Conservation (phyloP, 2,888 invertebrate species). For the Stenodema calcarata region DNA sequence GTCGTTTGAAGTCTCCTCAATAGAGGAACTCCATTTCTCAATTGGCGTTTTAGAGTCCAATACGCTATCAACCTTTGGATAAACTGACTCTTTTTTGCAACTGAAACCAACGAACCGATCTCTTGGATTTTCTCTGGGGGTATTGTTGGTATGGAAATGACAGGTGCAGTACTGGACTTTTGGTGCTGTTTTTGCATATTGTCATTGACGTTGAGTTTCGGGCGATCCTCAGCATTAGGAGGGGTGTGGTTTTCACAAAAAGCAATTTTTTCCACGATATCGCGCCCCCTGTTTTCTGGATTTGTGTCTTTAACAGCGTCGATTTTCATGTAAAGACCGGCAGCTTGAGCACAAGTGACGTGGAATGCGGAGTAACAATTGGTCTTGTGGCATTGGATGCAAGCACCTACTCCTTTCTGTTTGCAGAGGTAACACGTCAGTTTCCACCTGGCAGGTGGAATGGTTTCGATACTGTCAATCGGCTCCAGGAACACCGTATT, state of each 20-base stretch:
- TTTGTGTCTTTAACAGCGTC: conserved; percentile 76
- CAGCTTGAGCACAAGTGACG: conserved; percentile 98
- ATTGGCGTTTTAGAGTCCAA: conserved; percentile 96
- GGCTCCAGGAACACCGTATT: conserved; percentile 97
- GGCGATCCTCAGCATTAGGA: conserved; percentile 65
- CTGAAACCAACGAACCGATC: conserved; percentile 78
- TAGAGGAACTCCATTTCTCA: conserved; percentile 93
- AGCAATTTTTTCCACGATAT: conserved; percentile 92
- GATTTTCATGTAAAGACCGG: conserved; percentile 95
- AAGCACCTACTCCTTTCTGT: conserved; percentile 89
- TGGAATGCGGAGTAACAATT: conserved; percentile 98
- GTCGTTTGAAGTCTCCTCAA: conserved; percentile 76
- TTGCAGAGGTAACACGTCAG: conserved; percentile 97
- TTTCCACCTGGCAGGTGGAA: conserved; percentile 94
- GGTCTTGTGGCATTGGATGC: conserved; percentile 96
- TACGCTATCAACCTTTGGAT: conserved; percentile 90
- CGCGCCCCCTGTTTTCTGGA: conserved; percentile 65
- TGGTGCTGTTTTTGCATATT: conserved; percentile 62
- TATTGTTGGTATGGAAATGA: conserved; percentile 92
- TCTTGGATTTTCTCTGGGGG: conserved; percentile 87
- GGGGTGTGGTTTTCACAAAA: conserved; percentile 96
- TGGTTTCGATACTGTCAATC: conserved; percentile 94
- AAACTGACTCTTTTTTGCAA: conserved; percentile 81
- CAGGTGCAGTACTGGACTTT: conserved; percentile 87
- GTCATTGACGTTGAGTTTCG: conserved; percentile 55